phyloP scores from a whole-genome alignment of 2,888 invertebrate species.

The Scaeva pyrastri region DNA sequence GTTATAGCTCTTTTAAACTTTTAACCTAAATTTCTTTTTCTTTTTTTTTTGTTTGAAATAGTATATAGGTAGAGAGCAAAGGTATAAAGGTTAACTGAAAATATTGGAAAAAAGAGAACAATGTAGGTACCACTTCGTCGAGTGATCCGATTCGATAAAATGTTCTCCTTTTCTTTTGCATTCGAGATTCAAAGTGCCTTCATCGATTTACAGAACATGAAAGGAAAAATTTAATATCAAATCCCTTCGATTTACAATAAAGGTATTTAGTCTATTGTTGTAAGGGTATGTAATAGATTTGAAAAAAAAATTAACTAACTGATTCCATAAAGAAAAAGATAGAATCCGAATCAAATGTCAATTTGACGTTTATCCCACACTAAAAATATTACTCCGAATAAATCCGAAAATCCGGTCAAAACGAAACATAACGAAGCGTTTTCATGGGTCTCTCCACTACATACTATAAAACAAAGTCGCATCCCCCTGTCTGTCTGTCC shows the following conservation, averaged over 20 bases:
- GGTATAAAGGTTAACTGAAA: constrained; percentile 7
- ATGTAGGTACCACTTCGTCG: background rate
- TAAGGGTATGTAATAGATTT: background rate
- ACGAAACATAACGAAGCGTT: too few relatives aligned
- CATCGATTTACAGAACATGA: constrained; percentile 36
- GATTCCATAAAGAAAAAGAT: too few relatives aligned
- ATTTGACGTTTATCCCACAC: too few relatives aligned
- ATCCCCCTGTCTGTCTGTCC: too few relatives aligned
- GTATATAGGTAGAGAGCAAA: background rate
- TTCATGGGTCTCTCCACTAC: too few relatives aligned
- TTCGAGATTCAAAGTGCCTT: constrained; percentile 10
- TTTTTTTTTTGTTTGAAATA: background rate
- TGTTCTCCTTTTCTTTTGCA: constrained; percentile 14
- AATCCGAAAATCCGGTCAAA: too few relatives aligned
- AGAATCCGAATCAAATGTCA: too few relatives aligned
- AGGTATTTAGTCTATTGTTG: too few relatives aligned
- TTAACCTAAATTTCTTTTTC: constrained; percentile 19
- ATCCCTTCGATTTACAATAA: background rate
- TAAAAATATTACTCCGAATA: too few relatives aligned
- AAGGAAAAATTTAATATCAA: constrained; percentile 37
- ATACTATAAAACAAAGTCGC: too few relatives aligned
- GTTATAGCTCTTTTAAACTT: background rate
- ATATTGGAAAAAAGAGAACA: background rate
- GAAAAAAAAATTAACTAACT: background rate
- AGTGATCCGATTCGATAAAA: constrained; percentile 34